phyloP scores from a whole-genome alignment of 1,140 invertebrate genomes.

The Harpegnathos saltator region DNA sequence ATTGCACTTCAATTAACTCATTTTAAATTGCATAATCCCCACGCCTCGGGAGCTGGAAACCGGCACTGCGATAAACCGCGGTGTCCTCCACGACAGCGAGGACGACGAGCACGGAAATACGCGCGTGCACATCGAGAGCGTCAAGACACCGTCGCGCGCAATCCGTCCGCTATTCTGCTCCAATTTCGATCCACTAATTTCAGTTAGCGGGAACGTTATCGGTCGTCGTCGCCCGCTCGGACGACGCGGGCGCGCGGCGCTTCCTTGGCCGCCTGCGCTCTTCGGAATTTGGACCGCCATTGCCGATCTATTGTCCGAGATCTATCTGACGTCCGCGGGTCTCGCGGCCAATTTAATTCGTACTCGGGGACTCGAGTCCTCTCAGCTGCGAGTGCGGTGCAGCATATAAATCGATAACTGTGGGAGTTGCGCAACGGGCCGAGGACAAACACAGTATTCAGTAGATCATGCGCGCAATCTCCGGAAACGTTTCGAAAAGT shows the following conservation, averaged over 20 bases:
- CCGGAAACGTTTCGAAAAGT: slow-evolving; percentile 60
- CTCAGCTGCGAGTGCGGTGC: background rate
- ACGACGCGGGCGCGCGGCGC: no score
- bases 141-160: background rate
- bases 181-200: background rate
- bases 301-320: no score
- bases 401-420: slow-evolving; percentile 42
- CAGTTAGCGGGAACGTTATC: background rate
- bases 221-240: background rate
- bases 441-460: slow-evolving; percentile 29
- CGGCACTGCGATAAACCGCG: slow-evolving; percentile 62
- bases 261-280: no score
- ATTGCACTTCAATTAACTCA: slow-evolving; percentile 84
- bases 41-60: slow-evolving; percentile 42
- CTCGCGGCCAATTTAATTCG: no score
- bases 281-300: no score
- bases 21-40: slow-evolving; percentile 80
- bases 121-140: background rate
- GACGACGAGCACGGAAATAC: background rate
- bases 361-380: no score
- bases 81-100: background rate
- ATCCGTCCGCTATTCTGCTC: background rate
- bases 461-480: slow-evolving; percentile 34
- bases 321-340: no score
- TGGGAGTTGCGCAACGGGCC: background rate